Percentiles rank a stretch among this genome's conserved stretches.
phyloP scores from a whole-genome alignment of 2,888 invertebrate genomes.

The Ennomos erosarius region DNA sequence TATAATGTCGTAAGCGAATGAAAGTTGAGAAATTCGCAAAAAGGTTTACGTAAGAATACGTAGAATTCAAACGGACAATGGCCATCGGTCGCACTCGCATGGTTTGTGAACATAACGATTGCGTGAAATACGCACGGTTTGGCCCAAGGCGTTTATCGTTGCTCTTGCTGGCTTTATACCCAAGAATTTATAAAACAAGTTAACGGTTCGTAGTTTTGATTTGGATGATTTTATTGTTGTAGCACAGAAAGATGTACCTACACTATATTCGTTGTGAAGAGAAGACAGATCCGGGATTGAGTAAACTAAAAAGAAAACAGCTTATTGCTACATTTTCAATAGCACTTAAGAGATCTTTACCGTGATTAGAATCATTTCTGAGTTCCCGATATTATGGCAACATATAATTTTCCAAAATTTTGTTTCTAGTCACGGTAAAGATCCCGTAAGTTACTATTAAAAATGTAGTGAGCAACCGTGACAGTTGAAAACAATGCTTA shows the following conservation, averaged over 20 bases:
- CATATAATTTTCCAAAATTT: too few relatives aligned
- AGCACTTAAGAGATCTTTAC: too few relatives aligned
- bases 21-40: conserved; percentile 60
- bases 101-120: conserved; percentile 47
- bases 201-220: conserved; percentile 2
- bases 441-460: too few relatives aligned
- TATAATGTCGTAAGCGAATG: conserved; percentile 58
- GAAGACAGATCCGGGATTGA: too few relatives aligned
- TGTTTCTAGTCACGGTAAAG: too few relatives aligned
- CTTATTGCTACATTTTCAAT: too few relatives aligned
- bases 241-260: neutral
- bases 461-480: too few relatives aligned
- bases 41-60: conserved; percentile 54
- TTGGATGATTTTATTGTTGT: neutral
- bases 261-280: too few relatives aligned
- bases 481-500: too few relatives aligned
- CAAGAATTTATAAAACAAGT: conserved; percentile 10
- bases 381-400: too few relatives aligned
- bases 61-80: conserved; percentile 45
- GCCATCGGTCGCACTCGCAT: conserved; percentile 47
- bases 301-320: too few relatives aligned
- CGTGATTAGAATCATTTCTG: too few relatives aligned
- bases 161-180: conserved; percentile 28
- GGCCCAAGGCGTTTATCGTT: conserved; percentile 26
- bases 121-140: conserved; percentile 37